phyloP scores from a whole-genome alignment of 2,797 vertebrate species.

The Amblyraja radiata region DNA sequence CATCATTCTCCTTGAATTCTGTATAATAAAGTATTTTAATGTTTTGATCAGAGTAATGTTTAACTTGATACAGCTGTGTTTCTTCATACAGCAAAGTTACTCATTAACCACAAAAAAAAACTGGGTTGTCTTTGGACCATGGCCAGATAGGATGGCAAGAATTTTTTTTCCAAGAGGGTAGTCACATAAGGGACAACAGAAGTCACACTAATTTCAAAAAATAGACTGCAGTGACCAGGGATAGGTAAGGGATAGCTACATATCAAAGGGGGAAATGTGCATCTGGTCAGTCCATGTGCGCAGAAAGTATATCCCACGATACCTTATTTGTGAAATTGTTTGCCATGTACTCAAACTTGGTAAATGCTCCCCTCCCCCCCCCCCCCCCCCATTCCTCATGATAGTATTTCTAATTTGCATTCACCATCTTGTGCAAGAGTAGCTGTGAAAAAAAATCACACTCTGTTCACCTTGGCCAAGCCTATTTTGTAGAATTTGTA shows the following conservation, averaged over 20 bases:
- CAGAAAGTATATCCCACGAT: neutral
- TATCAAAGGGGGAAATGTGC: too few relatives aligned
- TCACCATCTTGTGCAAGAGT: neutral
- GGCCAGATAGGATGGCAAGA: neutral
- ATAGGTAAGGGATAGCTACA: neutral
- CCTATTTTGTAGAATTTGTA: neutral
- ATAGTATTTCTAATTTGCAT: neutral
- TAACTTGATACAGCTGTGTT: slow-evolving; percentile 31
- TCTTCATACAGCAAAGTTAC: neutral
- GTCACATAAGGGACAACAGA: neutral
- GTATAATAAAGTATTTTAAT: neutral
- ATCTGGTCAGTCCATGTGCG: neutral
- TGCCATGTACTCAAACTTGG: neutral
- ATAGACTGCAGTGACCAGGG: neutral
- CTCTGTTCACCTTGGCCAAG: neutral
- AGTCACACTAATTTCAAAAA: neutral
- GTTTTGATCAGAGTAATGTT: slow-evolving; percentile 35
- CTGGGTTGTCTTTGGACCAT: slow-evolving; percentile 3
- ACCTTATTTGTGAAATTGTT: neutral
- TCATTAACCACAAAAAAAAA: slow-evolving; percentile 18
- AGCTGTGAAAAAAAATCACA: neutral
- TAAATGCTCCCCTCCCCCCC: too few relatives aligned
- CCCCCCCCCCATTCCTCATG: neutral
- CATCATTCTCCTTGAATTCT: slow-evolving; percentile 20
- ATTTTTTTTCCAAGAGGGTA: neutral